A percentile compares a stretch with the other conserved stretches of the same genome.
phyloP scores from a whole-genome alignment of 2,113 vertebrate genomes.

The Tachysurus vachellii region DNA sequence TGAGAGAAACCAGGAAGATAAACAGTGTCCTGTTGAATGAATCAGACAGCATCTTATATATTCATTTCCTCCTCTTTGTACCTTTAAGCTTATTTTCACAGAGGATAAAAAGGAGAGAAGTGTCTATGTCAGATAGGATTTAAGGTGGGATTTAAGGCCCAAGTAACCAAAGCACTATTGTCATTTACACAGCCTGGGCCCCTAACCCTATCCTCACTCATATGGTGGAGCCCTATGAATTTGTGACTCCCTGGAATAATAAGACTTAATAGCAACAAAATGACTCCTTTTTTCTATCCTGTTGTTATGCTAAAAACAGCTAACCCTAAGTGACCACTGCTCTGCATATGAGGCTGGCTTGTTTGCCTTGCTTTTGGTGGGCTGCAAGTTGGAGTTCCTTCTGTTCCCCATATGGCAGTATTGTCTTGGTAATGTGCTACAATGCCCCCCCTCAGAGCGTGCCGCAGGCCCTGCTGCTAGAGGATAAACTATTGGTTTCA shows the following conservation, averaged over 20 bases:
- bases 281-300: conserved; percentile 74
- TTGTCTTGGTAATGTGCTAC: conserved; percentile 84
- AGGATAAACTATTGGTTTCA: conserved; percentile 79
- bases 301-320: conserved; percentile 80
- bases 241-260: conserved; percentile 69
- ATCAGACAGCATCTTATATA: conserved; percentile 64
- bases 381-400: conserved; percentile 78
- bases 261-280: conserved; percentile 67
- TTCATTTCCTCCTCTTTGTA: conserved; percentile 65
- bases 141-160: conserved; percentile 66
- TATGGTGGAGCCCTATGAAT: conserved; percentile 77
- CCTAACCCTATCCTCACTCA: conserved; percentile 77
- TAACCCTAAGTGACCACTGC: conserved; percentile 70
- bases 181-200: conserved; percentile 73
- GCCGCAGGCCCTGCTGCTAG: conserved; percentile 74
- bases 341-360: conserved; percentile 76
- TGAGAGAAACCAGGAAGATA: conserved; percentile 23
- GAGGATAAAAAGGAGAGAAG: conserved; percentile 68
- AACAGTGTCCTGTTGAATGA: conserved; percentile 56
- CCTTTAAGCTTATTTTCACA: conserved; percentile 69
- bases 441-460: conserved; percentile 68
- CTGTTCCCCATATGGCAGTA: conserved; percentile 90
- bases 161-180: conserved; percentile 75
- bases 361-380: conserved; percentile 76
- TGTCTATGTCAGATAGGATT: conserved; percentile 71